These are phyloP conservation scores for Dallia pectoralis DNA, from an alignment of 2,797 vertebrate species.

Conservation along the genomic window DNA sequence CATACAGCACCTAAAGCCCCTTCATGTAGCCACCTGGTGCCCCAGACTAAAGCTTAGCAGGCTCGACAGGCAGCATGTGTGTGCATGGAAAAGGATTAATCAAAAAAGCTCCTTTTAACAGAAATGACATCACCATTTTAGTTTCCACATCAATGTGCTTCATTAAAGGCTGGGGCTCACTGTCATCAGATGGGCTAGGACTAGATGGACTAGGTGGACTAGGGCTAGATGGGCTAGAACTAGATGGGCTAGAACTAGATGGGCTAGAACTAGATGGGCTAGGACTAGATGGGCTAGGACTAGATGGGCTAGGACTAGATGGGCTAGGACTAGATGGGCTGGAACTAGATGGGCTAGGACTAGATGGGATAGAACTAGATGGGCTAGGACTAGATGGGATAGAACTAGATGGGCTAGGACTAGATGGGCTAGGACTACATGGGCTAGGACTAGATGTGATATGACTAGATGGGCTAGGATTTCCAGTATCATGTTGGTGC, in stretches of 20 bases:
- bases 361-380: too few species aligned
- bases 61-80: constrained; percentile 5
- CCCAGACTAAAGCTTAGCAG: too few species aligned
- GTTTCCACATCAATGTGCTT: not conserved
- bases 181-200: not conserved
- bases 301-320: not conserved
- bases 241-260: not conserved
- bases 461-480: not conserved
- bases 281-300: not conserved
- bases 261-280: not conserved
- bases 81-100: constrained; percentile 14
- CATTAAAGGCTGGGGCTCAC: not conserved
- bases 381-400: too few species aligned
- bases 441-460: too few species aligned
- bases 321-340: not conserved
- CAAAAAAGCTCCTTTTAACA: constrained; percentile 20
- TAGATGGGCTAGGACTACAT: not conserved
- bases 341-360: not conserved
- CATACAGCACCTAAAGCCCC: constrained; percentile 24
- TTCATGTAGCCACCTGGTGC: constrained; percentile 10
- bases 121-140: not conserved
- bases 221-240: not conserved
- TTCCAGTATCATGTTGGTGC: too few species aligned
- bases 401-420: not conserved
- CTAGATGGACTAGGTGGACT: too few species aligned